Evolutionary conservation across 53 echinoderm and acorn worm genomes (phyloP).

Genomic region (Holothuria leucospilota): DNA sequence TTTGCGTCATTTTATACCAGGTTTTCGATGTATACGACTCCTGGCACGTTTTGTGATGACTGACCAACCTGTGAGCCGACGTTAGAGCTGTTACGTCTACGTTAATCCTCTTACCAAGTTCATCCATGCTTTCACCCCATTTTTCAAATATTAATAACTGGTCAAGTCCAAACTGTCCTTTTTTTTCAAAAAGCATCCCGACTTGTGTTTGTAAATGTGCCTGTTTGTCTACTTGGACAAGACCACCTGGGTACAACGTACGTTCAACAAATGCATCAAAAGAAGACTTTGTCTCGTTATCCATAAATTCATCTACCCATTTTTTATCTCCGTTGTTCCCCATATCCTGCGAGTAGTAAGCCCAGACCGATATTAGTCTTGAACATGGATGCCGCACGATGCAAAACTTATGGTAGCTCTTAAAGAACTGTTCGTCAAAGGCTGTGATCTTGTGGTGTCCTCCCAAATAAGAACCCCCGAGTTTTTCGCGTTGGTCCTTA

Average conservation of each 20-base stretch:
- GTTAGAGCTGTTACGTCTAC: neutral
- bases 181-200: neutral
- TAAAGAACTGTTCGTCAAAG: constrained; percentile 24
- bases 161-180: neutral
- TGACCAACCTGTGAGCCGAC: neutral
- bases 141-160: constrained; percentile 24
- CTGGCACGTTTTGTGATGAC: neutral
- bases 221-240: neutral
- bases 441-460: constrained; percentile 7
- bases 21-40: neutral
- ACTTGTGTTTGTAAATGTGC: constrained; percentile 17
- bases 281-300: neutral
- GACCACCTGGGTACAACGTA: neutral
- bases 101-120: constrained; percentile 15
- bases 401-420: constrained; percentile 31
- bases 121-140: neutral
- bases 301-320: neutral
- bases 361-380: constrained; percentile 3
- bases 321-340: neutral
- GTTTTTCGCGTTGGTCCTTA: neutral
- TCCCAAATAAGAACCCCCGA: neutral
- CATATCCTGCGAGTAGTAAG: neutral
- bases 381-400: neutral
- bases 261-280: constrained; percentile 21
- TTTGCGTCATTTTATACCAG: constrained; percentile 11